Conservation (phyloP, 2,113 vertebrate species). For the Sorex fumeus region DNA sequence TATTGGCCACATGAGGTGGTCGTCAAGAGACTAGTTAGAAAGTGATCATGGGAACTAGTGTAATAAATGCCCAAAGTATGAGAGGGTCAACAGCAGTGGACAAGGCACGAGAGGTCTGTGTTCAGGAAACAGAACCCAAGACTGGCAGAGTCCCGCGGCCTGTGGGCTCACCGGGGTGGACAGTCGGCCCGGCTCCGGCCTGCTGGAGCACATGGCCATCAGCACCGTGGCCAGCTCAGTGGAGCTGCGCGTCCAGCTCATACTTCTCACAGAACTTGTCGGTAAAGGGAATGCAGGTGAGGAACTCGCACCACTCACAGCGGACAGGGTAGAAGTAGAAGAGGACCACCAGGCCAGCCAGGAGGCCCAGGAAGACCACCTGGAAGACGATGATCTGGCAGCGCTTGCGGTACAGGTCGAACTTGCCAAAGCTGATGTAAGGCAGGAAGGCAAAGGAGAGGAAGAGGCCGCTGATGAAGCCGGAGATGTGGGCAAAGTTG, state of each 20-base stretch:
- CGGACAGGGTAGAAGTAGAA: conserved; percentile 98
- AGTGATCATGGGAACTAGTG: conserved; percentile 90
- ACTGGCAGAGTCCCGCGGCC: conserved; percentile 30
- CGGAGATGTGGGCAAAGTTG: conserved; percentile 98
- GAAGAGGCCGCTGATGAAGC: conserved; percentile 98
- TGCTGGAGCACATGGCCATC: conserved; percentile 48
- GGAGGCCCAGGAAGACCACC: conserved; percentile 95
- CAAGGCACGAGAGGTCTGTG: conserved; percentile 93
- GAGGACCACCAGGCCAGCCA: conserved; percentile 96
- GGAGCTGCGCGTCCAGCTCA: conserved; percentile 97
- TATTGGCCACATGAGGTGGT: conserved; percentile 95
- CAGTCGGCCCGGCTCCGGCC: conserved; percentile 69
- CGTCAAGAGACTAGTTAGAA: conserved; percentile 92
- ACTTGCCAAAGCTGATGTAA: conserved; percentile 98
- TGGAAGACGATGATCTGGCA: conserved; percentile 98
- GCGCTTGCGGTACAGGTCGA: conserved; percentile 98
- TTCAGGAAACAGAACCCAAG: conserved; percentile 72
- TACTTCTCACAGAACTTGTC: conserved; percentile 99
- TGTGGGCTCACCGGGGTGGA: conserved; percentile 31
- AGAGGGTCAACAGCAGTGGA: conserved; percentile 92
- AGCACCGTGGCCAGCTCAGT: conserved; percentile 87
- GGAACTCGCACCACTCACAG: conserved; percentile 98
- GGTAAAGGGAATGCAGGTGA: conserved; percentile 99
- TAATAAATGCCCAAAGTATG: conserved; percentile 94
- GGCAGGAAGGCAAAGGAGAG: conserved; percentile 98